These are phyloP conservation scores for Rosalia funebris DNA, from an alignment of 2,888 invertebrate species.

Conservation along the genomic window DNA sequence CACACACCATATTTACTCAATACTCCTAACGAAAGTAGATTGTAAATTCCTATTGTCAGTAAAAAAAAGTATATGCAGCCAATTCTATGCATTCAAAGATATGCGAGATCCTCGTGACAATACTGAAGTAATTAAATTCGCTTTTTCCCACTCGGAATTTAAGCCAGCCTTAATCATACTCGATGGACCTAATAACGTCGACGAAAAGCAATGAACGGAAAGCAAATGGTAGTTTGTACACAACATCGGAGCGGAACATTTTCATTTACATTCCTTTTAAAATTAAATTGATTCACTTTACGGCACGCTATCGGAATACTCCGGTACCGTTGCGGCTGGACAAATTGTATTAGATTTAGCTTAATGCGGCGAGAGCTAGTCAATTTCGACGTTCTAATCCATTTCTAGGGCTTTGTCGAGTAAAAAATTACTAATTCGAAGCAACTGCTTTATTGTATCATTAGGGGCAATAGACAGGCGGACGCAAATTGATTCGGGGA, in stretches of 20 bases:
- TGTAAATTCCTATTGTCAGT: too few species aligned
- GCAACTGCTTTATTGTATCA: neutral
- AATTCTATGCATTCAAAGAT: too few species aligned
- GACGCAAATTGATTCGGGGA: neutral
- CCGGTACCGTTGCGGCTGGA: neutral
- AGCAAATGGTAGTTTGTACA: slow-evolving; percentile 1
- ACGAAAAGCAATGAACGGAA: neutral
- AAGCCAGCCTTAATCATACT: too few species aligned
- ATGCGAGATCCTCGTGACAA: too few species aligned
- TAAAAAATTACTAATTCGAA: neutral
- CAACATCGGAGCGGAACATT: neutral
- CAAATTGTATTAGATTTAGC: neutral
- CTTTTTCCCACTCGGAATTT: too few species aligned
- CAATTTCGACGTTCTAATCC: neutral
- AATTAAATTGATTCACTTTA: slow-evolving; percentile 1
- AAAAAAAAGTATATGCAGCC: too few species aligned
- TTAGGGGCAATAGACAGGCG: neutral
- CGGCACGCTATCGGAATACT: neutral
- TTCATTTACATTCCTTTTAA: slow-evolving; percentile 10
- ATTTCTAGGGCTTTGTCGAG: neutral
- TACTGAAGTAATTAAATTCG: too few species aligned
- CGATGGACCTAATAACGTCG: neutral
- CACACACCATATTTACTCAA: too few species aligned
- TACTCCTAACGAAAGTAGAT: too few species aligned
- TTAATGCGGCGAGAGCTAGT: neutral